Evolutionary conservation across 2,797 vertebrate genomes (phyloP).

Genomic region (Pseudocheirus occidentalis): DNA sequence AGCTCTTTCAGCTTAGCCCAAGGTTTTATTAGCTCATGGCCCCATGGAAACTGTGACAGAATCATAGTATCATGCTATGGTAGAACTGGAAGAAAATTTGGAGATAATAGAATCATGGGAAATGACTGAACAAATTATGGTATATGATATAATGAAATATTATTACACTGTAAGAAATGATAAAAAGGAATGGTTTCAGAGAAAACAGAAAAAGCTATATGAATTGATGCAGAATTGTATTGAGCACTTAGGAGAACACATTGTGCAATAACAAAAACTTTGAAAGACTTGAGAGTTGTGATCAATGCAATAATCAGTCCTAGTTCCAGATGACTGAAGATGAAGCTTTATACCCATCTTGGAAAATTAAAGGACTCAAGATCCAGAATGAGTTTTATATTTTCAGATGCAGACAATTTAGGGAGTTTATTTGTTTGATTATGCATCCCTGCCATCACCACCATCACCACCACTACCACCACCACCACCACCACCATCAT

Average conservation of each 20-base stretch:
- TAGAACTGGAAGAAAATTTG: not conserved
- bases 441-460: not conserved
- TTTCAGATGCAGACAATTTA: not conserved
- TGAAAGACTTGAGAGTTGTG: too few species aligned
- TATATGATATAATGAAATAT: not conserved
- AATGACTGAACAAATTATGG: not conserved
- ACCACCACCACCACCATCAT: constrained; percentile 55
- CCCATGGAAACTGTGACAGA: not conserved
- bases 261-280: too few species aligned
- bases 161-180: not conserved
- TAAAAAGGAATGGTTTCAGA: not conserved
- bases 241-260: not conserved
- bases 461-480: not conserved
- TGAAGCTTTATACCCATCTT: not conserved
- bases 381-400: not conserved
- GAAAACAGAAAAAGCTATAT: not conserved
- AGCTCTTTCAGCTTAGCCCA: not conserved
- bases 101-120: not conserved
- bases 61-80: not conserved
- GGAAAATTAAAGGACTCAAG: not conserved
- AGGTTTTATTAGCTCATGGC: not conserved
- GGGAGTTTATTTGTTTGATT: not conserved
- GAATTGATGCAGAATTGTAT: not conserved
- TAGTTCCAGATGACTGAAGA: too few species aligned
- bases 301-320: too few species aligned